A percentile compares a stretch with the other conserved stretches of the same genome.
Evolutionary conservation across 2,113 vertebrate species (phyloP).

Genomic region (Hippocampus abdominalis): DNA sequence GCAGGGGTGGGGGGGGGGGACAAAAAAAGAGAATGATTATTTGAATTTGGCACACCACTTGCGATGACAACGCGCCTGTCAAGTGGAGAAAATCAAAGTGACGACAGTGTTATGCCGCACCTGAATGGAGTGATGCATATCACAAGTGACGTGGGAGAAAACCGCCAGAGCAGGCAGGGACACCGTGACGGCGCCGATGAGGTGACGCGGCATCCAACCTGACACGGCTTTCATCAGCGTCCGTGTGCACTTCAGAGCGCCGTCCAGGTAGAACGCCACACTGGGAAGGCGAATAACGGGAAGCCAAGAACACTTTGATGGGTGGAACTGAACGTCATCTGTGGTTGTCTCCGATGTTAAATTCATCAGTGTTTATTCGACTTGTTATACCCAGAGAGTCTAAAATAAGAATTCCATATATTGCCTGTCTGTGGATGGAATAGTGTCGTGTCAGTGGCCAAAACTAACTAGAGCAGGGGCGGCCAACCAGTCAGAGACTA

Average conservation of each 20-base stretch:
- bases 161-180: constrained; percentile 88
- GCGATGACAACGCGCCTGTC: not conserved
- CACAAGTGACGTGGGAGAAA: constrained; percentile 85
- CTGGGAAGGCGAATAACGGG: constrained; percentile 59
- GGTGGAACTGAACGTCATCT: too few relatives aligned
- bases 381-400: too few relatives aligned
- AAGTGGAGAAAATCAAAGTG: not conserved
- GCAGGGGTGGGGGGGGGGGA: not conserved
- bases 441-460: too few relatives aligned
- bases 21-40: not conserved
- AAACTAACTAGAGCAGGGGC: too few relatives aligned
- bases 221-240: constrained; percentile 80
- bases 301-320: not conserved
- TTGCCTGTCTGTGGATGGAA: too few relatives aligned
- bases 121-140: constrained; percentile 72
- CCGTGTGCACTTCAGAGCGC: constrained; percentile 81
- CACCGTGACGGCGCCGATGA: constrained; percentile 86
- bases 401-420: too few relatives aligned
- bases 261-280: constrained; percentile 91
- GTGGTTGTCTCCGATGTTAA: too few relatives aligned
- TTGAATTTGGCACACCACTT: not conserved
- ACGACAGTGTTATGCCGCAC: constrained; percentile 29
- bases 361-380: too few relatives aligned
- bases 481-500: too few relatives aligned
- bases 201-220: constrained; percentile 89